phyloP scores from a whole-genome alignment of 2,113 vertebrate species.

The Symphodus melops region DNA sequence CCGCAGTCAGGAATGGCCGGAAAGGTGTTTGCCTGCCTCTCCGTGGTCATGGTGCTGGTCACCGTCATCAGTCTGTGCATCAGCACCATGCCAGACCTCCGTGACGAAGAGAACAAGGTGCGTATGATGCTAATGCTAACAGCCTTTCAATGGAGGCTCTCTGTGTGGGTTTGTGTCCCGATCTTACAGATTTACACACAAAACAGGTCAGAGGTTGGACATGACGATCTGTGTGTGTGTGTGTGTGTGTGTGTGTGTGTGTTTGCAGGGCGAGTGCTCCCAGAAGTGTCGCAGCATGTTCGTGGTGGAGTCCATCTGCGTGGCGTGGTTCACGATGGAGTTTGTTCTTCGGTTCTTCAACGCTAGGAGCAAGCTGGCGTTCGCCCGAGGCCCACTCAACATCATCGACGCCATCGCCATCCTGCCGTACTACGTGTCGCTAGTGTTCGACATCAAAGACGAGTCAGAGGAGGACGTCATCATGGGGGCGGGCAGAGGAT shows the following conservation, averaged over 20 bases:
- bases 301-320: conserved; percentile 93
- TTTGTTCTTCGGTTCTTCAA: conserved; percentile 91
- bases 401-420: conserved; percentile 95
- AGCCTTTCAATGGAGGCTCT: neutral
- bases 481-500: conserved; percentile 78
- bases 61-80: conserved; percentile 95
- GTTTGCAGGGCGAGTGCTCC: conserved; percentile 91
- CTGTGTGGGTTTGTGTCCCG: neutral
- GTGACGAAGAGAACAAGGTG: conserved; percentile 92
- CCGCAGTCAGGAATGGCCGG: conserved; percentile 92
- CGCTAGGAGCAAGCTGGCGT: conserved; percentile 91
- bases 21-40: conserved; percentile 95
- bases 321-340: conserved; percentile 97
- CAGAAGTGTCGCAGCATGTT: conserved; percentile 94
- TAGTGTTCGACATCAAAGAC: conserved; percentile 89
- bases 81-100: conserved; percentile 95
- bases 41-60: conserved; percentile 92
- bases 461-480: conserved; percentile 53
- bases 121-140: conserved; percentile 51
- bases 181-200: too few relatives aligned
- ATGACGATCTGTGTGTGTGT: too few relatives aligned
- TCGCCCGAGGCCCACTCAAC: conserved; percentile 92
- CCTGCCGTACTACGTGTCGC: conserved; percentile 94
- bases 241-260: neutral
- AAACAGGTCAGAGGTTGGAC: too few relatives aligned